These are phyloP conservation scores for Chionodraco myersi DNA, from an alignment of 2,113 vertebrate species.

Conservation along the genomic window DNA sequence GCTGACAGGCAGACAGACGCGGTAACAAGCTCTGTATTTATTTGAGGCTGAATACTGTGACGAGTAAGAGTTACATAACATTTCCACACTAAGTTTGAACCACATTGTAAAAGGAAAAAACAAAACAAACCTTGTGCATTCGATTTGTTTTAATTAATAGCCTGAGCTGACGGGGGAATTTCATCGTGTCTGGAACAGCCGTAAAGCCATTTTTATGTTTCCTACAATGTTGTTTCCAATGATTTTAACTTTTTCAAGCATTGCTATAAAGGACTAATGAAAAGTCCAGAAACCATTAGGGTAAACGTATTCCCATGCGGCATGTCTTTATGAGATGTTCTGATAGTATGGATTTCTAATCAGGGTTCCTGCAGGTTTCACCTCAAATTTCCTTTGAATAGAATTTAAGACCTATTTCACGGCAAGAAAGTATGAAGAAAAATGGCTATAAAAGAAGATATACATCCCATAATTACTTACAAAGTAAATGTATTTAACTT, in stretches of 20 bases:
- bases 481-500: no score
- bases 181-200: slow-evolving; percentile 47
- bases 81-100: slow-evolving; percentile 49
- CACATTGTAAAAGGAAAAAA: slow-evolving; percentile 37
- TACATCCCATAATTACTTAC: no score
- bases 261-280: slow-evolving; percentile 49
- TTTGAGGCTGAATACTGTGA: slow-evolving; percentile 27
- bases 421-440: no score
- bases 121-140: slow-evolving; percentile 26
- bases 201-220: slow-evolving; percentile 43
- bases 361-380: no score
- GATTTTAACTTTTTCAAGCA: slow-evolving; percentile 44
- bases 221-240: slow-evolving; percentile 27
- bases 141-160: slow-evolving; percentile 47
- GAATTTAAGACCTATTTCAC: no score
- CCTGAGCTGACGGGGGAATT: slow-evolving; percentile 34
- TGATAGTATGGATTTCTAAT: slow-evolving; percentile 38
- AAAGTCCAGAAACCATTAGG: slow-evolving; percentile 44
- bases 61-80: slow-evolving; percentile 49
- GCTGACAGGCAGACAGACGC: slow-evolving; percentile 41
- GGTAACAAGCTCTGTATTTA: slow-evolving; percentile 17
- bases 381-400: no score
- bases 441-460: no score
- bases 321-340: slow-evolving; percentile 47
- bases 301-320: slow-evolving; percentile 5